A percentile compares a stretch with the other conserved stretches of the same genome.
Evolutionary conservation across 2,113 vertebrate species (phyloP).

Genomic region (Ammodytes marinus): DNA sequence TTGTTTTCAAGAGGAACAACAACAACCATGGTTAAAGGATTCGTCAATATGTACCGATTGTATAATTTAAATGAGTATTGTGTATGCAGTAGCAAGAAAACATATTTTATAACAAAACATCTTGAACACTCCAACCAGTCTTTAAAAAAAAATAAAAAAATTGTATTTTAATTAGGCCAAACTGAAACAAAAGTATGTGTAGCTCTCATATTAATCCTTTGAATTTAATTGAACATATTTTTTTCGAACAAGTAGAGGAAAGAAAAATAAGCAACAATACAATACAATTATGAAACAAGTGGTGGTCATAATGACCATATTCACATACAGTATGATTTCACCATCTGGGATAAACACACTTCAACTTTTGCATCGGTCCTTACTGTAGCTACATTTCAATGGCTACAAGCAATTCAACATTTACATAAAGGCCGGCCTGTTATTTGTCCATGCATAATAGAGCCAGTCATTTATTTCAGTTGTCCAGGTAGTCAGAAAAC

Average conservation of each 20-base stretch:
- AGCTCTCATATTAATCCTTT: background rate
- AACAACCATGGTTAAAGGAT: background rate
- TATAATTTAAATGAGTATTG: background rate
- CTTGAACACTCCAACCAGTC: background rate
- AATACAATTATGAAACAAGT: no score
- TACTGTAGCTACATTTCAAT: background rate
- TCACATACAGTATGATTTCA: background rate
- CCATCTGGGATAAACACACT: background rate
- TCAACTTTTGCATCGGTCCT: background rate
- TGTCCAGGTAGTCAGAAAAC: conserved; percentile 2
- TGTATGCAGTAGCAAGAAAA: background rate
- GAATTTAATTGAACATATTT: no score
- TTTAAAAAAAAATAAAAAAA: no score
- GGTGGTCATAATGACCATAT: background rate
- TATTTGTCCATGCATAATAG: background rate
- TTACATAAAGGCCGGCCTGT: background rate
- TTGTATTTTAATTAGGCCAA: background rate
- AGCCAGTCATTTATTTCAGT: background rate
- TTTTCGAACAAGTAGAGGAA: no score
- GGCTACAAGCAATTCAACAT: conserved; percentile 2
- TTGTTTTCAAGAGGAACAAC: conserved; percentile 4
- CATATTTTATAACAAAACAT: background rate
- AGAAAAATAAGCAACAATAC: no score
- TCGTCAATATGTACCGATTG: background rate
- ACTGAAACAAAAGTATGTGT: background rate